Evolutionary conservation across 2,797 vertebrate genomes (phyloP).

Genomic region (Toxotes lorentzi): DNA sequence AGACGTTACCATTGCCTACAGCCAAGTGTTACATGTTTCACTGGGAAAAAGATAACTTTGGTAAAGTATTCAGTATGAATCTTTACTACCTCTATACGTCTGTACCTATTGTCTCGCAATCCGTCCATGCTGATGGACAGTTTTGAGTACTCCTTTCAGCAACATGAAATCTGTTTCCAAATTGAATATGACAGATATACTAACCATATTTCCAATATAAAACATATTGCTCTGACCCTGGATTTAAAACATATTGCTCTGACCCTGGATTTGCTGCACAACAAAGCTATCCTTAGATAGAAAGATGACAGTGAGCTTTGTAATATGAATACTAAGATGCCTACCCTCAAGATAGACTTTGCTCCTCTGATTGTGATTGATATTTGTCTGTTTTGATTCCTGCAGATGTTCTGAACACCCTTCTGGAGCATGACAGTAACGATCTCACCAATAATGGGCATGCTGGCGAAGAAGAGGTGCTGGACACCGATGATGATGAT

Average conservation of each 20-base stretch:
- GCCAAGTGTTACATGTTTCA: constrained; percentile 92
- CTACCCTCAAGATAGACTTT: background rate
- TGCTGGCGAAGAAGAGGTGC: constrained; percentile 78
- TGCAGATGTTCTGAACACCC: constrained; percentile 90
- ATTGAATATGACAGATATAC: background rate
- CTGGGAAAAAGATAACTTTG: constrained; percentile 98
- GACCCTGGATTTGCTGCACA: background rate
- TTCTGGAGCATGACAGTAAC: constrained; percentile 89
- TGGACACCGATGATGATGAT: constrained; percentile 60
- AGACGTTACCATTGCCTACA: constrained; percentile 89
- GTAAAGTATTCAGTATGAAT: constrained; percentile 80
- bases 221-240: background rate
- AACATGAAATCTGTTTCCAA: too few relatives aligned
- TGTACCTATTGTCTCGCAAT: background rate
- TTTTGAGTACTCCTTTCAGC: background rate
- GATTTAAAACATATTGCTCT: background rate
- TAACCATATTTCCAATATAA: background rate
- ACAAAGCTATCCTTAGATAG: background rate
- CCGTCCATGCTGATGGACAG: background rate
- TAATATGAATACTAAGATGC: background rate
- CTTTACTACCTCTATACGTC: background rate
- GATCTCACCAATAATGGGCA: constrained; percentile 61
- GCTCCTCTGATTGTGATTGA: background rate
- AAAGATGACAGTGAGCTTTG: background rate
- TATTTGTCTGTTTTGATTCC: constrained; percentile 15